Conservation (phyloP, 2,113 vertebrate species). For the Geococcyx californianus region DNA sequence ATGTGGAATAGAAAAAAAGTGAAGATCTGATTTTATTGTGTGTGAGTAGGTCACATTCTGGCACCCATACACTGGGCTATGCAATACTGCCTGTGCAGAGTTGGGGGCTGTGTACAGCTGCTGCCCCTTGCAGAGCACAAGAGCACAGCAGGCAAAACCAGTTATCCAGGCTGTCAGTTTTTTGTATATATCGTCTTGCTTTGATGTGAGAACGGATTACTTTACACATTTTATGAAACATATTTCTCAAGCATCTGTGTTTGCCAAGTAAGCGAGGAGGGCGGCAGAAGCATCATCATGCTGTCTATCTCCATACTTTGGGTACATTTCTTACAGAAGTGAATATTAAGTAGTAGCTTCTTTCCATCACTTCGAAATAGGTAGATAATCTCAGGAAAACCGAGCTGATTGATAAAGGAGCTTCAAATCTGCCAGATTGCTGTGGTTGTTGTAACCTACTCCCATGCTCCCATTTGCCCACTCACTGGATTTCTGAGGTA, state of each 20-base stretch:
- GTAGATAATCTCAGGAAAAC: not conserved
- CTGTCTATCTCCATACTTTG: not conserved
- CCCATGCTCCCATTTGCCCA: not conserved
- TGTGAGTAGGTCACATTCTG: not conserved
- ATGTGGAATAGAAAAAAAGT: not conserved
- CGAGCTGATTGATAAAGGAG: not conserved
- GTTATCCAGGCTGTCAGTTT: not conserved
- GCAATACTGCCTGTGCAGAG: not conserved
- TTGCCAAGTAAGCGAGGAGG: not conserved
- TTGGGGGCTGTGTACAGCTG: not conserved
- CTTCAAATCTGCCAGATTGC: not conserved
- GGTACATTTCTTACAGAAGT: not conserved
- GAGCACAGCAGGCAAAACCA: not conserved
- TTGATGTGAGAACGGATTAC: not conserved
- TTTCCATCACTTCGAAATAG: not conserved
- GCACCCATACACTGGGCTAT: not conserved
- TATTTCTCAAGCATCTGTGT: not conserved
- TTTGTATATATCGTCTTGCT: not conserved
- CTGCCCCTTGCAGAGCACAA: not conserved
- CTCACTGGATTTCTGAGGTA: not conserved
- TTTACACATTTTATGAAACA: slow-evolving; percentile 2
- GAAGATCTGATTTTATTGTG: not conserved
- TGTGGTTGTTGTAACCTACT: not conserved
- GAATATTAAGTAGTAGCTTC: not conserved
- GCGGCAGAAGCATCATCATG: not conserved